These are phyloP conservation scores for Eospalax fontanierii DNA, from an alignment of 2,797 vertebrate genomes.

Conservation along the genomic window DNA sequence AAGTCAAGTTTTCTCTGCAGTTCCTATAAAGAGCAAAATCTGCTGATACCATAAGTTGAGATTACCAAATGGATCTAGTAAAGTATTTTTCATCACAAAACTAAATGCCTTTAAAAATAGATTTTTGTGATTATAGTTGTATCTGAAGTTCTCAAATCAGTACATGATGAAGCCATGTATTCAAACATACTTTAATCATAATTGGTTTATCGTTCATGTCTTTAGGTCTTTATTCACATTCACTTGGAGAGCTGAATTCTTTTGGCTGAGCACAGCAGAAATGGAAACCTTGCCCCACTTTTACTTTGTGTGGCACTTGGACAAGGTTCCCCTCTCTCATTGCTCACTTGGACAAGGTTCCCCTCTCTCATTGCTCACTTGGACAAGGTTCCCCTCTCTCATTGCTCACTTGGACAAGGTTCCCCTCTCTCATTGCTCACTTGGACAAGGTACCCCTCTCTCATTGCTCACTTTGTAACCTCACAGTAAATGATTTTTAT, in stretches of 20 bases:
- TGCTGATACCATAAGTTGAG: background rate
- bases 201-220: background rate
- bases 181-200: background rate
- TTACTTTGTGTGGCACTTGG: background rate
- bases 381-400: no score
- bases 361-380: background rate
- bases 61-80: slow-evolving; percentile 4
- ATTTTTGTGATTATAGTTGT: background rate
- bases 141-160: background rate
- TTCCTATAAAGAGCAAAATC: slow-evolving; percentile 42
- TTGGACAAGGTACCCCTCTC: background rate
- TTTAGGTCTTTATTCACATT: background rate
- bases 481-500: slow-evolving; percentile 55
- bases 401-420: background rate
- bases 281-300: background rate
- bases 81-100: slow-evolving; percentile 54
- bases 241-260: background rate
- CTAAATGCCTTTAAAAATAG: slow-evolving; percentile 16
- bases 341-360: no score
- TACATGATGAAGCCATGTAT: background rate
- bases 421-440: background rate
- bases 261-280: background rate
- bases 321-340: background rate
- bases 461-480: background rate
- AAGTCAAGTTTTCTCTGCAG: background rate